A percentile compares a stretch with the other conserved stretches of the same genome.
Conservation (phyloP, 2,113 vertebrate genomes). For the Sardina pilchardus region DNA sequence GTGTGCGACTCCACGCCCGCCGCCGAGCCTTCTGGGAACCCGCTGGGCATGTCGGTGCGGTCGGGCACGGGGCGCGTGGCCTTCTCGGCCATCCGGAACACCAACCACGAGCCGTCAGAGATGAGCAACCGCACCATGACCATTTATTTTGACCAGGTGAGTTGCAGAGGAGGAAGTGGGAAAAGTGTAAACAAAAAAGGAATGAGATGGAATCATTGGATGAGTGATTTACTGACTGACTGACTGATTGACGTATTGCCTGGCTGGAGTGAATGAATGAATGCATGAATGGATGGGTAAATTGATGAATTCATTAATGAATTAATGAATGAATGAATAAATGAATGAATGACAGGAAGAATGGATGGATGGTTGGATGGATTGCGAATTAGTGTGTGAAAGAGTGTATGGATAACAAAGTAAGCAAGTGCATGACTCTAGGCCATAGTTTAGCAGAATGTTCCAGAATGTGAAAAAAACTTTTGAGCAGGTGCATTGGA, state of each 20-base stretch:
- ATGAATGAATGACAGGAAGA: too few relatives aligned
- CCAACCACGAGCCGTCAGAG: constrained; percentile 78
- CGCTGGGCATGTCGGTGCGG: constrained; percentile 77
- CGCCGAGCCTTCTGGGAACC: constrained; percentile 63
- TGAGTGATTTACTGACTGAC: not conserved
- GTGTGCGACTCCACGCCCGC: constrained; percentile 76
- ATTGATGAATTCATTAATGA: not conserved
- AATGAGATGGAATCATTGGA: not conserved
- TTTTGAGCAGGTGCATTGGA: too few relatives aligned
- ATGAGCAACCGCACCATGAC: constrained; percentile 80
- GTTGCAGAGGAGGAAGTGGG: too few relatives aligned
- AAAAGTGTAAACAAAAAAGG: not conserved
- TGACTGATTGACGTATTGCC: not conserved
- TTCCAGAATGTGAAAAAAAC: too few relatives aligned
- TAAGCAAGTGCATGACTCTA: too few relatives aligned
- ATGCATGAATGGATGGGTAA: not conserved
- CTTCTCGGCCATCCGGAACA: constrained; percentile 74
- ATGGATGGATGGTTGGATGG: too few relatives aligned
- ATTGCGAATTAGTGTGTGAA: not conserved
- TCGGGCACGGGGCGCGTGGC: constrained; percentile 71
- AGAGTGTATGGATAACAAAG: too few relatives aligned
- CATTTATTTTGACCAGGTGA: constrained; percentile 76
- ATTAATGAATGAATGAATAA: not conserved
- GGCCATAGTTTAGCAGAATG: too few relatives aligned
- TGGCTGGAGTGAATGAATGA: not conserved